Conservation (phyloP, 2,113 vertebrate genomes). For the Apodemus sylvaticus region DNA sequence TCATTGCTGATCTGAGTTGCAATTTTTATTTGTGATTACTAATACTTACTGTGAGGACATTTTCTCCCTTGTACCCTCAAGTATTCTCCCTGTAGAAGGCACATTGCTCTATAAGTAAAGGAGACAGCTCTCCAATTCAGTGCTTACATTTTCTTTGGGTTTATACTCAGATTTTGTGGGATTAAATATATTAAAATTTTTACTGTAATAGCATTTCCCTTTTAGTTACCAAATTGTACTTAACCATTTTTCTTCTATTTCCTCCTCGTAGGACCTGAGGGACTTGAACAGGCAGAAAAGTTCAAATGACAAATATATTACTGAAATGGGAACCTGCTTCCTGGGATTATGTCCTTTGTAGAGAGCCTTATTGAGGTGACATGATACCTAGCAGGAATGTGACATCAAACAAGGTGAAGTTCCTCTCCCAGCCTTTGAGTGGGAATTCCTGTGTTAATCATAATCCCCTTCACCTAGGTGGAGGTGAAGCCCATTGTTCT, state of each 20-base stretch:
- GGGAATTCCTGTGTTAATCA: too few relatives aligned
- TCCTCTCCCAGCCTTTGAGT: too few relatives aligned
- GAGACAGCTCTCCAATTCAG: fast-evolving
- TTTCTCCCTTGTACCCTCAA: neutral
- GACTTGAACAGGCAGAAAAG: neutral
- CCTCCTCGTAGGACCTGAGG: neutral
- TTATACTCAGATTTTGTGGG: neutral
- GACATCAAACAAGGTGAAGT: too few relatives aligned
- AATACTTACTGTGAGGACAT: fast-evolving
- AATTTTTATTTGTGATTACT: neutral
- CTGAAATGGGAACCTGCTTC: neutral
- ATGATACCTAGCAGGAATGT: too few relatives aligned
- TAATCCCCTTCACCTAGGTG: too few relatives aligned
- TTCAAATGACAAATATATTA: neutral
- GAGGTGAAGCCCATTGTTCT: too few relatives aligned
- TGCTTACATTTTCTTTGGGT: neutral
- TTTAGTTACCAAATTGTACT: neutral
- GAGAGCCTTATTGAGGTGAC: too few relatives aligned
- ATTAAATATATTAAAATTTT: neutral
- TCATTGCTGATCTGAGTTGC: neutral
- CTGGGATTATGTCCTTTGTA: neutral
- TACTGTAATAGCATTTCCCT: neutral
- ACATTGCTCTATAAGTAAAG: neutral
- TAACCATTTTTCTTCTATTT: neutral
- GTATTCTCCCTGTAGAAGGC: neutral